Conservation (phyloP, 2,797 vertebrate genomes). For the Falco berigora region DNA sequence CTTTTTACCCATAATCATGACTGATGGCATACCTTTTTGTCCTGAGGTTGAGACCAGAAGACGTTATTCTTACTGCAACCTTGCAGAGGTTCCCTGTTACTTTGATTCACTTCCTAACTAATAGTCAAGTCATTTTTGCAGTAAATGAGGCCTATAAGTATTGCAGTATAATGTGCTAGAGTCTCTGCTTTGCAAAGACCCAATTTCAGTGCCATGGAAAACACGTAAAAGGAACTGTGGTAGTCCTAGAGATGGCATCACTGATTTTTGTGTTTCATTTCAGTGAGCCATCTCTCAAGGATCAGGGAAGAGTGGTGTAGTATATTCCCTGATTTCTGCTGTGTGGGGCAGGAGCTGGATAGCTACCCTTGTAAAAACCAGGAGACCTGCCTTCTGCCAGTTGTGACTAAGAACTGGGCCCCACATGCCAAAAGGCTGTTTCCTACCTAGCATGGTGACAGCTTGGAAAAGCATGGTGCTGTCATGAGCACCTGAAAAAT, state of each 20-base stretch:
- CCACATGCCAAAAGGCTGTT: neutral
- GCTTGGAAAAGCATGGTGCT: neutral
- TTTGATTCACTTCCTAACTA: neutral
- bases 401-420: neutral
- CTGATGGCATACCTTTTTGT: neutral
- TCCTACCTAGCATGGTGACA: neutral
- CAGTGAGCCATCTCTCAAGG: neutral
- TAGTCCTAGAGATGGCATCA: neutral
- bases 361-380: neutral
- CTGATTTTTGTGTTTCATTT: neutral
- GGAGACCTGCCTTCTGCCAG: neutral
- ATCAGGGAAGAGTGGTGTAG: neutral
- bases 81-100: neutral
- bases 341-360: neutral
- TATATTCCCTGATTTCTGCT: neutral
- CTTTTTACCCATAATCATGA: slow-evolving; percentile 9
- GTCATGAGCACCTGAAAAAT: neutral
- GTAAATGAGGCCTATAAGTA: neutral
- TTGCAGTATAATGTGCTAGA: neutral
- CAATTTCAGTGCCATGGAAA: neutral
- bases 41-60: neutral
- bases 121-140: neutral
- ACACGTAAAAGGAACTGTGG: neutral
- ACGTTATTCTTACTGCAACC: neutral
- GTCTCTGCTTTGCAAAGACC: neutral